Conservation (phyloP, 2,797 vertebrate genomes). For the Eptatretus atami region DNA sequence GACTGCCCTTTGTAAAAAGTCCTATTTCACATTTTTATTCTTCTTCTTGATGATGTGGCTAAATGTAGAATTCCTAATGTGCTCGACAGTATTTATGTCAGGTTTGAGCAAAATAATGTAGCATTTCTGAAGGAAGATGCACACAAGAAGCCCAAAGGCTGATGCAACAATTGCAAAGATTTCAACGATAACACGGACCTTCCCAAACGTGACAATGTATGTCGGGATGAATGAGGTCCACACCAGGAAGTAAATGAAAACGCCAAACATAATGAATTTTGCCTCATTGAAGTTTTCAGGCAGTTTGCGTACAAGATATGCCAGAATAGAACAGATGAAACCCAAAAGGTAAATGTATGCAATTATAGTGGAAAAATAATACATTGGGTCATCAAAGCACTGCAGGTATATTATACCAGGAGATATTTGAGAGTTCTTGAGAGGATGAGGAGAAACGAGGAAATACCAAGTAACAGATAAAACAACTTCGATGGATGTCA, state of each 20-base stretch:
- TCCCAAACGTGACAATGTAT: not conserved
- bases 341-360: slow-evolving; percentile 1
- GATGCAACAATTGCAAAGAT: not conserved
- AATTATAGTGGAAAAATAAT: not conserved
- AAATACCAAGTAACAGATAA: slow-evolving; percentile 5
- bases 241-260: slow-evolving; percentile 6
- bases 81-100: not conserved
- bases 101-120: slow-evolving; percentile 6
- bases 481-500: not conserved
- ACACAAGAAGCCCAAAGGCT: not conserved
- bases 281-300: slow-evolving; percentile 6
- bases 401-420: not conserved
- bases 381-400: not conserved
- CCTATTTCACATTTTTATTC: too few species aligned
- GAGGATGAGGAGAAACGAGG: not conserved
- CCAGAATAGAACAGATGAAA: not conserved
- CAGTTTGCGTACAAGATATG: slow-evolving; percentile 2
- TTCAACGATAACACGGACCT: not conserved
- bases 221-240: slow-evolving; percentile 4
- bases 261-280: slow-evolving; percentile 2
- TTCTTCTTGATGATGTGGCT: too few species aligned
- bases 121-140: slow-evolving; percentile 5
- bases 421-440: not conserved
- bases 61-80: not conserved
- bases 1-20: too few species aligned